A percentile compares a stretch with the other conserved stretches of the same genome.
These are phyloP conservation scores for Platycheirus rosarum DNA, from an alignment of 2,888 invertebrate species.

Conservation along the genomic window DNA sequence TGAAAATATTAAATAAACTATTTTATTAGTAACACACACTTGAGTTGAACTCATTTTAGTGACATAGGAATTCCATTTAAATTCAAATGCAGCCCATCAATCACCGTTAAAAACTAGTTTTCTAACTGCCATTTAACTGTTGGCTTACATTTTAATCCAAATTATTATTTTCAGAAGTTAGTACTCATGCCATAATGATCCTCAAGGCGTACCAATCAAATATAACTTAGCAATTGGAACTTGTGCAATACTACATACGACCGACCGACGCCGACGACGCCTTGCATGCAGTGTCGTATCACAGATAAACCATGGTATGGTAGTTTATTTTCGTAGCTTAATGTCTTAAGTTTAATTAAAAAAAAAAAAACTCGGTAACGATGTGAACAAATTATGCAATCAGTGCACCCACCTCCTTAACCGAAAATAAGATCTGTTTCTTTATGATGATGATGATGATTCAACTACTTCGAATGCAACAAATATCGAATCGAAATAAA, in stretches of 20 bases:
- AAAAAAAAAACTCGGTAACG: conserved; percentile 26
- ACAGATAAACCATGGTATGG: background rate
- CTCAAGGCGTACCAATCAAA: conserved; percentile 24
- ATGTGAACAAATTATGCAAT: conserved; percentile 48
- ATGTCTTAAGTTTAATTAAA: conserved; percentile 20
- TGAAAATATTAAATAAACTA: no score
- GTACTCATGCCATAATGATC: conserved; percentile 18
- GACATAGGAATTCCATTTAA: conserved; percentile 31
- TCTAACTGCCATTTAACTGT: conserved; percentile 30
- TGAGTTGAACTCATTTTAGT: conserved; percentile 11
- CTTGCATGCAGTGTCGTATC: conserved; percentile 8
- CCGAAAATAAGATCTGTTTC: conserved; percentile 21
- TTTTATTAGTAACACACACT: no score
- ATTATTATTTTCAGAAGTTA: conserved; percentile 36
- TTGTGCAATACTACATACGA: conserved; percentile 27
- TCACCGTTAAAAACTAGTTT: conserved; percentile 39
- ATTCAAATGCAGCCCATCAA: conserved; percentile 34
- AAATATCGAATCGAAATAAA: background rate
- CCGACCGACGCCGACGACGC: no score
- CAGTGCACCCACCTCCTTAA: conserved; percentile 39
- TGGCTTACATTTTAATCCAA: conserved; percentile 34
- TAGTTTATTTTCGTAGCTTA: conserved; percentile 20
- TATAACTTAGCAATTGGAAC: conserved; percentile 12
- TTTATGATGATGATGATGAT: conserved; percentile 20
- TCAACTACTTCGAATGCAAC: conserved; percentile 31